phyloP scores from a whole-genome alignment of 1,140 invertebrate genomes.

The Bombus consobrinus region DNA sequence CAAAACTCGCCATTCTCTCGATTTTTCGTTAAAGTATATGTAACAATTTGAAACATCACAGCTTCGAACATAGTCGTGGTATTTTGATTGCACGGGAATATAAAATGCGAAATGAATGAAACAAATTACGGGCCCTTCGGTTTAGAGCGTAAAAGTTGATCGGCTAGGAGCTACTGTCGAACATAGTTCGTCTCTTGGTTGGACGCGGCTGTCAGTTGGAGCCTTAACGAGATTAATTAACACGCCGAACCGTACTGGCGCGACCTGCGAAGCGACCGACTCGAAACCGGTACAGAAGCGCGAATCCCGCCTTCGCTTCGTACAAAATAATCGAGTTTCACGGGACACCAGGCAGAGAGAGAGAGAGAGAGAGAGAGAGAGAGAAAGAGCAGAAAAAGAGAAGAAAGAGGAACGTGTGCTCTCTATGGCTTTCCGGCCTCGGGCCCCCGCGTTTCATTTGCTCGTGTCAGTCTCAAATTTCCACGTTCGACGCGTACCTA shows the following conservation, averaged over 20 bases:
- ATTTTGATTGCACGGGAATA: too few relatives aligned
- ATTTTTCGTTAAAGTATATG: too few relatives aligned
- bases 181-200: constrained; percentile 1
- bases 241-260: constrained; percentile 28
- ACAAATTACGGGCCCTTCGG: not conserved
- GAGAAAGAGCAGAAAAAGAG: too few relatives aligned
- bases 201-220: constrained; percentile 28
- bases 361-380: too few relatives aligned
- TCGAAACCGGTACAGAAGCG: constrained; percentile 46
- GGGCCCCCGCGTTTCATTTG: constrained; percentile 30
- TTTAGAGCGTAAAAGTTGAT: constrained; percentile 32
- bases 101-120: not conserved
- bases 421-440: constrained; percentile 35
- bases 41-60: too few relatives aligned
- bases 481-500: constrained; percentile 40
- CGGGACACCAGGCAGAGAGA: not conserved
- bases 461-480: constrained; percentile 44
- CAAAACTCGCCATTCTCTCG: too few relatives aligned
- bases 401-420: not conserved
- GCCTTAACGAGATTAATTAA: constrained; percentile 54
- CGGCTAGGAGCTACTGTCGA: constrained; percentile 8
- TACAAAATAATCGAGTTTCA: constrained; percentile 49
- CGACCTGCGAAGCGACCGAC: constrained; percentile 34
- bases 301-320: constrained; percentile 39
- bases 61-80: too few relatives aligned